A percentile compares a stretch with the other conserved stretches of the same genome.
Conservation (phyloP, 1,140 invertebrate genomes). For the Pachypeltis micranthus region DNA sequence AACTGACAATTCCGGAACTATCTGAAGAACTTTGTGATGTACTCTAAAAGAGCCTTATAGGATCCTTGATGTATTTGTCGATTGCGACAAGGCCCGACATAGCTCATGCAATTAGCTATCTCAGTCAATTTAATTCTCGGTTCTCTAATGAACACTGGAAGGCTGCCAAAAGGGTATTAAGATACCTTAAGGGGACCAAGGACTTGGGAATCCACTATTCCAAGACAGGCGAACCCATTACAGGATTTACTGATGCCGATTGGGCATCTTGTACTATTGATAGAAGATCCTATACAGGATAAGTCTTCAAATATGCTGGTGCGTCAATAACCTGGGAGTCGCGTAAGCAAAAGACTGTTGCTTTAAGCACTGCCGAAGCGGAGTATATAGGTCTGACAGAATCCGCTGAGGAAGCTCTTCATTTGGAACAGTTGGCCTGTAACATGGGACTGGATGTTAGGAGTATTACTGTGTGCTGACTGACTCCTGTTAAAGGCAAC, state of each 20-base stretch:
- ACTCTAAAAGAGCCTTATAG: conserved; percentile 30
- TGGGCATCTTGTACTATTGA: conserved; percentile 28
- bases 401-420: conserved; percentile 32
- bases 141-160: conserved; percentile 33
- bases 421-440: conserved; percentile 11
- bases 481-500: too few species aligned
- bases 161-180: conserved; percentile 35
- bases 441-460: background rate
- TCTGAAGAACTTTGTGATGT: too few species aligned
- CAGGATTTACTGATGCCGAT: conserved; percentile 32
- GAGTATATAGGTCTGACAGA: conserved; percentile 36
- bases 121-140: conserved; percentile 36
- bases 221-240: conserved; percentile 20
- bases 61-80: too few species aligned
- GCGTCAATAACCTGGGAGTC: conserved; percentile 23
- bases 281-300: conserved; percentile 33
- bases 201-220: conserved; percentile 20
- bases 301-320: conserved; percentile 28
- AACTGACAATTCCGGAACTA: background rate
- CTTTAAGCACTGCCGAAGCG: conserved; percentile 33
- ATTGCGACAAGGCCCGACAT: conserved; percentile 38
- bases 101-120: conserved; percentile 33
- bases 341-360: conserved; percentile 31
- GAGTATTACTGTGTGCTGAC: too few species aligned
- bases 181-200: conserved; percentile 35